Base-by-base conservation (phyloP, 1,140 invertebrate species). In the Tetraneura akinire region DNA sequence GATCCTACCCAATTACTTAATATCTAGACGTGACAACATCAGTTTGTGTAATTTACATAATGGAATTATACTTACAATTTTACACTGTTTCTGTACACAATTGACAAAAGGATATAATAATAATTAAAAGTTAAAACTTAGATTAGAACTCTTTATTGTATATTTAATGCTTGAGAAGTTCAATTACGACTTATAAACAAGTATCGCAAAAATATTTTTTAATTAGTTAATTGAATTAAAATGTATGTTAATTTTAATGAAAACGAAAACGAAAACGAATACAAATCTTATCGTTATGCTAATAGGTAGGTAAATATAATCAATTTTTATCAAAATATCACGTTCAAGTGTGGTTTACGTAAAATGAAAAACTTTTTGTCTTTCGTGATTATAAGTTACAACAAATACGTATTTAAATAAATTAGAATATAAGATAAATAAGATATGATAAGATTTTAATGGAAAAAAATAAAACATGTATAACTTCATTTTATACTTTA, bases 211-310 rank as follows among this genome's bases (percentile, higher is more conserved):
- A 68, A 68, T 68, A 16, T 26, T 47, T 47, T 47, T 14, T 68
- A 68, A 47, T 68, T 68, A 47, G 8, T 37, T 68, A 47, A 47
- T 68, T 68, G 42, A 68, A 47, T 68, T 47, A 47, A 68, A 68
- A 68, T 1, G n/a, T n/a, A 37, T 18, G 51, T 53, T 11, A 11
- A 57, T 57, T 23, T 26, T 11, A 23, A 57, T 21, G 26, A 5
- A 29, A 47, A 37, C 21, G 0, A 21, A 21, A 23, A 47, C 21
- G 6, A 42, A n/a, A 13, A 23, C n/a, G n/a, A n/a, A n/a, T n/a
- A n/a, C n/a, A n/a, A 23, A 47, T 14, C 13, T 47, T 3, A 68
- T 1, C 13, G 42, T 68, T 47, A 45, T 18, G 14, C 3, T 26
- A 47, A 26, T 47, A 68, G 5, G 1, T 23, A 47, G 26, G 23